Evolutionary conservation across 2,797 vertebrate species (phyloP), one percentile per base, ranked within the genome.

Genomic region (Columba guinea): DNA sequence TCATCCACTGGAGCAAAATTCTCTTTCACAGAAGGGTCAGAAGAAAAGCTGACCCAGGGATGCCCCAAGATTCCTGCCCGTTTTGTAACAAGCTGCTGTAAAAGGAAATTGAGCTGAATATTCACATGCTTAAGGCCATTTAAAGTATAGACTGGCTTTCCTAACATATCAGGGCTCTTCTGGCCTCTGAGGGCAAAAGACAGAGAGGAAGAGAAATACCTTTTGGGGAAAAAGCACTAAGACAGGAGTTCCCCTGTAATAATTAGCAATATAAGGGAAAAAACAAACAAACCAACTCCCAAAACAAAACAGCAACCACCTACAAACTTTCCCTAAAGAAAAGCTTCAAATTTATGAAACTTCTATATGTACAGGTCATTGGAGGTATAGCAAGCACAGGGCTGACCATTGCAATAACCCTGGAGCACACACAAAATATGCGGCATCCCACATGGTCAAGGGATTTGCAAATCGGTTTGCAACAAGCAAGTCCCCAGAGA

Each of bases 91-190:
- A 56, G 62, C 14, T 0, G 2, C 37, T 37, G 6, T 49, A 71
- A 75, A 88, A 89, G 60, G 51, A 92, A 89, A 92, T 10, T 22
- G 55, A 91, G 51, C 49, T 65, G 52, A 85, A 64, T 69, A 64
- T n/a, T 80, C 21, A 81, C n/a, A 32, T 39, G 56, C 53, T 85
- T 87, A 41, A 87, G 87, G 87, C 19, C 48, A 85, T 60, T 71
- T 75, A 30, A 90, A 88, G 56, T 37, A 87, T 41, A 65, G 19
- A 65, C 30, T 62, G 49, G 20, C 62, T 71, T 62, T 92, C 64
- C 64, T 83, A 46, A 70, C 1, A 0, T 30, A 51, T 53, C 30
- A 65, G 44, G 34, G 49, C 44, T 90, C 64, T 90, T 89, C 39
- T 8, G 6, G 49, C 10, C 34, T 76, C 71, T 18, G 46, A 70